Evolutionary conservation across 2,888 invertebrate species (phyloP).

Genomic region (Diaprepes abbreviatus): DNA sequence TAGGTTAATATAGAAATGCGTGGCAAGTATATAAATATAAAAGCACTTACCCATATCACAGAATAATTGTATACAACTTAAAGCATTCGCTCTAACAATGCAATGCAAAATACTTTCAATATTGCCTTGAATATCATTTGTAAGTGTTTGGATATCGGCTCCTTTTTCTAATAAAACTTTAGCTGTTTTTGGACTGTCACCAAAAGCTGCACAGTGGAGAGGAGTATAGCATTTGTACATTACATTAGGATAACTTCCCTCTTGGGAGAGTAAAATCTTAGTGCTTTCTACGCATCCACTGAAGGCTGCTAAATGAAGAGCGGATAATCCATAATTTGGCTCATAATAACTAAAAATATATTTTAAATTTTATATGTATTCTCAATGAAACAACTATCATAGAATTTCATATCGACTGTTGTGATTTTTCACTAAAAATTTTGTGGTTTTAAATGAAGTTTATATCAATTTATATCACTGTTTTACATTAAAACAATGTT

Average conservation of each 20-base stretch:
- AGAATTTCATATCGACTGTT: no score
- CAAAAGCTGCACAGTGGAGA: conserved; percentile 90
- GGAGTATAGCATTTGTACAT: conserved; percentile 82
- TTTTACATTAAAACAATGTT: no score
- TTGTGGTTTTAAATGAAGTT: no score
- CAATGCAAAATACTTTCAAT: conserved; percentile 87
- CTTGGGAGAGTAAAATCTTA: conserved; percentile 76
- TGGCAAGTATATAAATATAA: no score
- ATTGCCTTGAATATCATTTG: conserved; percentile 71
- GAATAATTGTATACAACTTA: conserved; percentile 82
- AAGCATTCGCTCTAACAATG: conserved; percentile 86
- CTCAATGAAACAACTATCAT: no score
- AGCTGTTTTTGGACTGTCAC: conserved; percentile 85
- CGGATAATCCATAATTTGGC: conserved; percentile 78
- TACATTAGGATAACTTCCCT: conserved; percentile 78
- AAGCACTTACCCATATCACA: conserved; percentile 74
- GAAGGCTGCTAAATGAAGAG: conserved; percentile 83
- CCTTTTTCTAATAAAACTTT: conserved; percentile 81
- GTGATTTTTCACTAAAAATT: no score
- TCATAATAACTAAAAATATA: conserved; percentile 71
- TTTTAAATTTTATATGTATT: no score
- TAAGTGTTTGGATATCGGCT: conserved; percentile 75
- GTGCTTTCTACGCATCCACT: conserved; percentile 81
- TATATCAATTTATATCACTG: no score
- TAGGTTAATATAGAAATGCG: no score